Conservation (phyloP, 2,797 vertebrate species). For the Harpagifer antarcticus region DNA sequence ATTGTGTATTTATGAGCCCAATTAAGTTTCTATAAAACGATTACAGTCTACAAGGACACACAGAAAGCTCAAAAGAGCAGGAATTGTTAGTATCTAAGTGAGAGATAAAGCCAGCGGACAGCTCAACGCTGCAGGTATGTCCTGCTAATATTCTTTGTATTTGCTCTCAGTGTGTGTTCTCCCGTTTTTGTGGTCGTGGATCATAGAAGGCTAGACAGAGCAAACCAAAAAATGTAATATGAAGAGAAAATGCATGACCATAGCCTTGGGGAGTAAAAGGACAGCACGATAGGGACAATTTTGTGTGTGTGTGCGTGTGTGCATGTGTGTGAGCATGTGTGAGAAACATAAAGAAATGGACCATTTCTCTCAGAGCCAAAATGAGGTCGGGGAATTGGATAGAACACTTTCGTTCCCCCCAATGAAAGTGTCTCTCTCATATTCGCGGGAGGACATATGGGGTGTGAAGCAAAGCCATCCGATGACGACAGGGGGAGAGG, state of each 20-base stretch:
- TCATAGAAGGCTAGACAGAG: constrained; percentile 59
- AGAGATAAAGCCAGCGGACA: constrained; percentile 35
- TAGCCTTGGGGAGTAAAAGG: constrained; percentile 67
- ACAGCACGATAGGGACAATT: constrained; percentile 52
- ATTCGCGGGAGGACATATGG: constrained; percentile 64
- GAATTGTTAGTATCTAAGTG: constrained; percentile 22
- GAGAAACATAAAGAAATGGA: constrained; percentile 57
- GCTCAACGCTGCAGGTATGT: constrained; percentile 42
- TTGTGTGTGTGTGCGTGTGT: constrained; percentile 25
- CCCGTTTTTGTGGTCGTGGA: constrained; percentile 55
- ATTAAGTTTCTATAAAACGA: constrained; percentile 15
- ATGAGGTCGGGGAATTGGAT: constrained; percentile 82
- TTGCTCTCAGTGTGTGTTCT: constrained; percentile 39
- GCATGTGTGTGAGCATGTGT: constrained; percentile 10
- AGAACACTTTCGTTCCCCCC: constrained; percentile 53
- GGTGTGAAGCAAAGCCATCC: constrained; percentile 59
- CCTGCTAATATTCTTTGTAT: constrained; percentile 60
- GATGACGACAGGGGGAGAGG: constrained; percentile 36
- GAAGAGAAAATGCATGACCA: constrained; percentile 75
- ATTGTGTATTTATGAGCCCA: neutral
- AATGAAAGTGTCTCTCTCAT: constrained; percentile 68
- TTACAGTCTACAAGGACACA: neutral
- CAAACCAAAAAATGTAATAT: constrained; percentile 61
- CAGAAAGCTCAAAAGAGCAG: constrained; percentile 5
- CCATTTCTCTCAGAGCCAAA: constrained; percentile 76